Conservation (phyloP, 2,113 vertebrate genomes). For the Mus musculus region GRCm39 chr13:25011001-25011500, state of each 20-base stretch:
- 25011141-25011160: neutral
- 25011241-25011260: neutral
- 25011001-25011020: neutral
- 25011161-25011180: neutral
- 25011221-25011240: neutral
- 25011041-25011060: neutral
- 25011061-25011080: neutral
- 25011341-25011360: neutral
- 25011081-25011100: neutral
- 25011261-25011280: too few species aligned
- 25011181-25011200: neutral
- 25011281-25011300: neutral
- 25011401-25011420: neutral
- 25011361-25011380: neutral
- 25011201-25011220: neutral
- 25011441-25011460: neutral
- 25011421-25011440: too few species aligned
- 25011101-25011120: neutral
- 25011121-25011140: neutral
- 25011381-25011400: too few species aligned
- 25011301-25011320: neutral
- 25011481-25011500: neutral
- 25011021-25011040: neutral
- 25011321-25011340: neutral
- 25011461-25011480: neutral